Evolutionary conservation across 2,888 invertebrate genomes (phyloP), one percentile per base, ranked within the genome.

Genomic region (Mesorhabditis belari): DNA sequence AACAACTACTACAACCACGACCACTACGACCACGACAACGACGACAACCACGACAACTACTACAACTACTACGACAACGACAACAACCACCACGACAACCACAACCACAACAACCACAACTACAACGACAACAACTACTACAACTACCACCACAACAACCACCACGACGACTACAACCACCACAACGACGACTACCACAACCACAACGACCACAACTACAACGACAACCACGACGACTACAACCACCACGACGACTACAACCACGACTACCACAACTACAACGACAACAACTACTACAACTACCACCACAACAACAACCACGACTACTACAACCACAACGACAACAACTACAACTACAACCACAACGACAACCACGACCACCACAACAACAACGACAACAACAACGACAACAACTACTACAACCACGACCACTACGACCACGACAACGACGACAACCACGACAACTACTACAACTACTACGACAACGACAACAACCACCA

Each of bases 301-400:
- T 21, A 27, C 56, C 17, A 4, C 21, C 5, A 17, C 28, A 4
- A 6, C 55, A 21, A 55, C 55, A 5, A 55, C 61, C 35, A 53
- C 57, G 5, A 61, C 61, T 3, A 57, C 61, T 3, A 28, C 19
- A 12, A 23, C 35, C 2, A 23, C 59, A 3, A 58, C 60, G 2
- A 63, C 61, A 9, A 61, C 60, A 12, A 58, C 59, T 17, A 49
- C 35, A 17, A 51, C 17, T 29, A 12, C 58, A 6, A 35, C 54
- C 25, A 59, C 59, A 5, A 59, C 59, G n/a, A 59, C 59, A 12
- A 58, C 58, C 17, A 58, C 58, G 19, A 58, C 58, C 17, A 44
- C n/a, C 23, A 23, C 17, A 19, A 19, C 28, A 6, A 5, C 6
- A 19, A 50, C 19, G 50, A 17, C 50, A 19, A 50, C 50, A 12